These are phyloP conservation scores for Alligator sinensis DNA, from an alignment of 2,113 vertebrate genomes.

Conservation along the genomic window DNA sequence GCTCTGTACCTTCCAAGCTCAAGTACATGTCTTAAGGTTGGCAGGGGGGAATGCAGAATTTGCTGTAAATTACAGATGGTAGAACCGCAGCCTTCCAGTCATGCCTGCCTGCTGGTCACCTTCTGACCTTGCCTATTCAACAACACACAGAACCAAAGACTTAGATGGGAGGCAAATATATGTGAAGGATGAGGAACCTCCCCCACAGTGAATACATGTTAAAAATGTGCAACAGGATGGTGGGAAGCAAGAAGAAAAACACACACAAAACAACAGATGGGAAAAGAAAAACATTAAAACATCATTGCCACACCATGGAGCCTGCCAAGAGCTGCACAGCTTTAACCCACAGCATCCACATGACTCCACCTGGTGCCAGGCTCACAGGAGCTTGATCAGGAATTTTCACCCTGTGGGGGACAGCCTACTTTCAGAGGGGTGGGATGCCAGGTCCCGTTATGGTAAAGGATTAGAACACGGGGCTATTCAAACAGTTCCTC, in stretches of 20 bases:
- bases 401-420: not conserved
- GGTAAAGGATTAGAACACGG: not conserved
- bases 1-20: not conserved
- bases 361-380: not conserved
- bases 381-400: not conserved
- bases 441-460: not conserved
- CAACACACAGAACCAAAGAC: too few relatives aligned
- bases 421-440: not conserved
- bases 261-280: not conserved
- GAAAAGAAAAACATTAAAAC: not conserved
- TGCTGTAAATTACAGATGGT: not conserved
- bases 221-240: not conserved
- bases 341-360: not conserved
- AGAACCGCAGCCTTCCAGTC: not conserved
- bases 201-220: not conserved
- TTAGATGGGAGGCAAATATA: too few relatives aligned
- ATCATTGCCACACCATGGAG: not conserved
- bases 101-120: not conserved
- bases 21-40: not conserved
- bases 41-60: not conserved
- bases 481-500: not conserved
- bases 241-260: not conserved
- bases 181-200: not conserved
- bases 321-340: not conserved
- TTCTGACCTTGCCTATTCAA: not conserved